Conservation (phyloP, 2,888 invertebrate species). For the Baccha elongata region DNA sequence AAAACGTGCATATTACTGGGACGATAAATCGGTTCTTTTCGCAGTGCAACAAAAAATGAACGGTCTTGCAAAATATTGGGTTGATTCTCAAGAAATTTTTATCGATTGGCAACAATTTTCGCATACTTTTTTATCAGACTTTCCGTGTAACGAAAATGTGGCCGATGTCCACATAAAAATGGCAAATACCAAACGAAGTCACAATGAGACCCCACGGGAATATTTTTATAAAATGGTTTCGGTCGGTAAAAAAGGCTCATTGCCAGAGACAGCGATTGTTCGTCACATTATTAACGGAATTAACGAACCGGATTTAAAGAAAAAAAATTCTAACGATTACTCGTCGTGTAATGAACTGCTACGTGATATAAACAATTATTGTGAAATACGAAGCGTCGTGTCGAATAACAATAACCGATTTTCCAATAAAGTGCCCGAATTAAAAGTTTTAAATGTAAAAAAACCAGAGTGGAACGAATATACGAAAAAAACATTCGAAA, state of each 20-base stretch:
- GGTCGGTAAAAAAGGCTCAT: slow-evolving; percentile 20
- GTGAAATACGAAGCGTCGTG: neutral
- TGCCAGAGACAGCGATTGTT: slow-evolving; percentile 30
- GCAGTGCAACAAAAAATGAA: slow-evolving; percentile 53
- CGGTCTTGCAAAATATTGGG: slow-evolving; percentile 50
- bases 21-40: slow-evolving; percentile 49
- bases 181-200: slow-evolving; percentile 34
- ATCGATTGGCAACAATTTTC: slow-evolving; percentile 41
- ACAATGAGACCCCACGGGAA: slow-evolving; percentile 40
- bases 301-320: slow-evolving; percentile 32
- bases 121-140: slow-evolving; percentile 20
- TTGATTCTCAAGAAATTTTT: slow-evolving; percentile 68
- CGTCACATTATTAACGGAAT: slow-evolving; percentile 43
- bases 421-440: no score
- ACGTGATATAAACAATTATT: slow-evolving; percentile 29
- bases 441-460: neutral
- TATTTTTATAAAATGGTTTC: slow-evolving; percentile 47
- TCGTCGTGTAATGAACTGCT: slow-evolving; percentile 26
- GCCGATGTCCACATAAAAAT: slow-evolving; percentile 50
- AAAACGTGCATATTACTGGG: slow-evolving; percentile 46
- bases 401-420: no score
- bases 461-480: no score
- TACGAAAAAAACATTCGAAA: neutral
- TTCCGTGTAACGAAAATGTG: slow-evolving; percentile 45
- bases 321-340: slow-evolving; percentile 41